These are phyloP conservation scores for Scaptomyza pallida DNA, from an alignment of 1,140 invertebrate genomes.

Conservation along the genomic window DNA sequence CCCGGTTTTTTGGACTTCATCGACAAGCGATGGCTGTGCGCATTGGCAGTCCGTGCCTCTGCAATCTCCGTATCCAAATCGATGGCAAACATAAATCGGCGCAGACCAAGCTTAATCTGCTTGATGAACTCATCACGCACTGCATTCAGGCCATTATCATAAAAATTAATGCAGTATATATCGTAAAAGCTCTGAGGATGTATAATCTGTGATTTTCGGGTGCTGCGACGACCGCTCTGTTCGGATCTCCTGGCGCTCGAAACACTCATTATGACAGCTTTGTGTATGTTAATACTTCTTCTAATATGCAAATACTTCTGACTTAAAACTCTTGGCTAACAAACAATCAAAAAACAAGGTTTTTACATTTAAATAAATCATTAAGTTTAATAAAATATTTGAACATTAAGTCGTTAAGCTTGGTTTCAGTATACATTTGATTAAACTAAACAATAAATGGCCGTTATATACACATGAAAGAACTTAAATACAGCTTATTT, in stretches of 20 bases:
- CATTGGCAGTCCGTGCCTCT: neutral
- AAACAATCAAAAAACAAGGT: no score
- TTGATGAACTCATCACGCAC: constrained; percentile 63
- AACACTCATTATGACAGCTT: constrained; percentile 24
- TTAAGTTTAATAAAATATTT: constrained; percentile 10
- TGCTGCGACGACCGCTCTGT: neutral
- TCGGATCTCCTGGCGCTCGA: constrained; percentile 9
- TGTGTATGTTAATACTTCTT: constrained; percentile 1
- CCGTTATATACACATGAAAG: constrained; percentile 69
- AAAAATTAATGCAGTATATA: constrained; percentile 66
- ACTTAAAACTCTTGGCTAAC: neutral
- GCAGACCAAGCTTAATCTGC: constrained; percentile 41
- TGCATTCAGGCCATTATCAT: constrained; percentile 57
- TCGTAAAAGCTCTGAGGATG: neutral
- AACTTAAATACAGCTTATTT: constrained; percentile 29
- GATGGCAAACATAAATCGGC: constrained; percentile 59
- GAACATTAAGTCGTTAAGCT: constrained; percentile 2
- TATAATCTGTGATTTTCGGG: neutral
- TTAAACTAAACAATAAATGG: constrained; percentile 52
- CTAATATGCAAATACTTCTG: constrained; percentile 23
- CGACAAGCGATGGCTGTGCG: constrained; percentile 1
- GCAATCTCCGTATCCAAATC: constrained; percentile 53
- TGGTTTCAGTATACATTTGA: constrained; percentile 4
- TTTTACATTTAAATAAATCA: neutral
- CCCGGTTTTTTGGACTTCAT: constrained; percentile 7